phyloP scores from a whole-genome alignment of 2,888 invertebrate genomes.

The Diarsia rubi region DNA sequence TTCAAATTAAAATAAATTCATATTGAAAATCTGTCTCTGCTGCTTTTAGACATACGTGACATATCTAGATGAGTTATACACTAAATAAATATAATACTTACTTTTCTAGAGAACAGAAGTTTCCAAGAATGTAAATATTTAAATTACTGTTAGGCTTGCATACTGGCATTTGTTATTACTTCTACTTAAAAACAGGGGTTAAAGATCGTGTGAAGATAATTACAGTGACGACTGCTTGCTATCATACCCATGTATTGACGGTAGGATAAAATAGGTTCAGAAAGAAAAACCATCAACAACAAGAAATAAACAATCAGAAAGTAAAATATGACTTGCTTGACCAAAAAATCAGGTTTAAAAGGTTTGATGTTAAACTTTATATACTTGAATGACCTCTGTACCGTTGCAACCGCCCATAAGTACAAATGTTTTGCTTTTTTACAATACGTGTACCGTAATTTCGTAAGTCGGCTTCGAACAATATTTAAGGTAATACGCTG shows the following conservation, averaged over 20 bases:
- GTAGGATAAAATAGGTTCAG: background rate
- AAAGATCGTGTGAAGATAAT: conserved; percentile 47
- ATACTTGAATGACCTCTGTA: background rate
- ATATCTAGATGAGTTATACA: conserved; percentile 4
- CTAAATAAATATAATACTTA: background rate
- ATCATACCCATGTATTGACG: background rate
- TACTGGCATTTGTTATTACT: background rate
- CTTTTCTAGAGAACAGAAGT: background rate
- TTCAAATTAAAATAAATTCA: background rate
- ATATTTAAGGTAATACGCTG: background rate
- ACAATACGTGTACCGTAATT: background rate
- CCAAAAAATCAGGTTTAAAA: background rate
- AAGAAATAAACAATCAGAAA: no score
- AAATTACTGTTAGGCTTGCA: background rate
- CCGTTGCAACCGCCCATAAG: background rate
- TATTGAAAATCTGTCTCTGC: background rate
- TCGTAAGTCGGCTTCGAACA: background rate
- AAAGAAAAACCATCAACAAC: no score
- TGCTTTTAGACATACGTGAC: background rate
- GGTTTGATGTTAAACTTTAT: background rate
- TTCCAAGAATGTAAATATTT: conserved; percentile 12
- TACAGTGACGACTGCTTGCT: background rate
- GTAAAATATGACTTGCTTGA: no score
- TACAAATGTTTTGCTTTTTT: background rate
- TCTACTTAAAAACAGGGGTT: background rate